Base-by-base conservation (phyloP, 2,797 vertebrate species). In the Scleropages formosus region DNA sequence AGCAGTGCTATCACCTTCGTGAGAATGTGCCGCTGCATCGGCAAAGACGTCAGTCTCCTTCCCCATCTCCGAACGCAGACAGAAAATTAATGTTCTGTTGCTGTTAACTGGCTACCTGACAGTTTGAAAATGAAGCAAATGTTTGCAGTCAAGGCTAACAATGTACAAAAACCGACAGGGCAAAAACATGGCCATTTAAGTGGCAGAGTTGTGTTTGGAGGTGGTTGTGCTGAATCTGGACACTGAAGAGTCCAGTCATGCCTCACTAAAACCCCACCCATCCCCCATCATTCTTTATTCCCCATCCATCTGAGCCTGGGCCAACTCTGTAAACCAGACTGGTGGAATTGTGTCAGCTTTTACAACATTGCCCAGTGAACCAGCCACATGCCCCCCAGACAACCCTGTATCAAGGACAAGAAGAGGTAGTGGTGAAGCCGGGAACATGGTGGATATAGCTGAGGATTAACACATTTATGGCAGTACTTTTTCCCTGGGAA, bases 251-350 rank as follows among this genome's bases (percentile, higher is more conserved):
- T 61, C 18, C 62, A 78, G 64, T 65, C 73, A 76, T 72, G 66
- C 73, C 73, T 68, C 74, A 73, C 4, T 75, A 53, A 71, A 49
- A 22, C 59, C 61, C 49, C 67, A 49, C 60, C 79, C 73, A 78
- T 22, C 59, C 61, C 49, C 67, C 56, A 59, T 78, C 73, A 78
- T 72, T 76, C 22, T 62, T 11, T 15, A 63, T 56, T 75, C 58
- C 78, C 65, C 67, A 73, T 78, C 68, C 31, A 61, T 51, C 24
- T 76, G 78, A 77, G 85, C 79, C 72, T 7, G 49, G 62, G 26
- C 82, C 85, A 80, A 31, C 85, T 83, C 80, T 81, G 72, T 80
- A 84, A 85, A 86, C 76, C 63, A 39, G 82, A 87, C 66, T 79
- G 46, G 11, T 77, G 84, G 80, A 85, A 9, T 39, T 27, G 44